Evolutionary conservation across 2,113 vertebrate genomes (phyloP).

Genomic region (Xyrauchen texanus): DNA sequence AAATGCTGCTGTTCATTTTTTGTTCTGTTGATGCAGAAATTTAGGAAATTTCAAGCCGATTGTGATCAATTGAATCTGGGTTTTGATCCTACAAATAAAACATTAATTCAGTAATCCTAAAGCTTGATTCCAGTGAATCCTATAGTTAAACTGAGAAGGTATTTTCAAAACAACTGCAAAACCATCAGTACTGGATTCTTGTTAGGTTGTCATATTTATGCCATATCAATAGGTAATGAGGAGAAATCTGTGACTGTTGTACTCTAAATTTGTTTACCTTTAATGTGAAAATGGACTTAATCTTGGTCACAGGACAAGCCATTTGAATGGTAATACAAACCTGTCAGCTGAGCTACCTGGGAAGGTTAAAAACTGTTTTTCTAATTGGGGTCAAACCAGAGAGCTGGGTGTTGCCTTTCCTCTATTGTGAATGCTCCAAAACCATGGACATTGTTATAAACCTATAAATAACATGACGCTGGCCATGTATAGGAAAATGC

Average conservation of each 20-base stretch:
- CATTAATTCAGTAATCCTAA: too few relatives aligned
- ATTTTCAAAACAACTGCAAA: too few relatives aligned
- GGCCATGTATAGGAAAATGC: not conserved
- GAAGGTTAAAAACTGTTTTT: constrained; percentile 53
- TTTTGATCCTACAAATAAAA: too few relatives aligned
- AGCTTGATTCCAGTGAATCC: too few relatives aligned
- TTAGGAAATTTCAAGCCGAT: too few relatives aligned
- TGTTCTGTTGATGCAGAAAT: too few relatives aligned
- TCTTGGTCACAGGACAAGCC: constrained; percentile 14
- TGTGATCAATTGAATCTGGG: too few relatives aligned
- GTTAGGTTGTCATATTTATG: not conserved
- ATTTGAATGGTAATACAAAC: constrained; percentile 52
- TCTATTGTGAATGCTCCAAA: constrained; percentile 50
- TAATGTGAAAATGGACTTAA: constrained; percentile 9
- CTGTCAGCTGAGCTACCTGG: constrained; percentile 65
- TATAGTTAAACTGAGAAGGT: too few relatives aligned
- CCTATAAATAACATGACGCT: constrained; percentile 25
- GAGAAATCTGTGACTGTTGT: not conserved
- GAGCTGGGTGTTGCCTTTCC: constrained; percentile 43
- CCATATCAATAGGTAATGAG: not conserved
- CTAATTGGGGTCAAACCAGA: constrained; percentile 52
- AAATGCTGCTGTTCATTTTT: too few relatives aligned
- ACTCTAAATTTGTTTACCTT: not conserved
- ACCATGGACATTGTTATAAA: constrained; percentile 32
- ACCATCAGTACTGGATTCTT: too few relatives aligned